Evolutionary conservation across 2,797 vertebrate genomes (phyloP), one percentile per base, ranked within the genome.

Genomic region (Pterois miles): DNA sequence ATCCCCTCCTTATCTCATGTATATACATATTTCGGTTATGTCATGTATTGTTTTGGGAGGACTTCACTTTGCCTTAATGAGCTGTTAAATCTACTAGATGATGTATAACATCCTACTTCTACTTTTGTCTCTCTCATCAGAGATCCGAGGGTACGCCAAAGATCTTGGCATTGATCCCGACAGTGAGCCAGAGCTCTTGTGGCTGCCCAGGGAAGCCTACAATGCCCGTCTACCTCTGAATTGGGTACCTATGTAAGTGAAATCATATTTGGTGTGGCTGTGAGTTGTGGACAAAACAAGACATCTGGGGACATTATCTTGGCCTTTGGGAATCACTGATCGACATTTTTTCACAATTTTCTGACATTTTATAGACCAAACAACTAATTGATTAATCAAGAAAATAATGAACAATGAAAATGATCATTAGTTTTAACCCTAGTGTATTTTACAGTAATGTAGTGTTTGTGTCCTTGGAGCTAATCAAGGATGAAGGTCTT

Each of bases 191-290:
- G 97, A 98, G 76, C 95, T 98, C 78, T 85, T 99, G 85, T 99
- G 97, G 97, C 83, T 99, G 93, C 98, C 98, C 22, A 94, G 90
- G 77, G 97, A 99, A 87, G 97, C 97, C 71, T 96, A 98, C 0
- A 94, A 97, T 31, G 96, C 96, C 10, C 96, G 96, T 0, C 46
- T 99, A 34, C 97, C 98, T 0, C 38, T 91, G 0, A 94, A 96
- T 33, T 99, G 98, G 98, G 98, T 96, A 66, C 95, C 97, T 33
- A 99, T 98, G 98, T 99, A 91, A 96, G 93, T 16, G 23, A 8
- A 69, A 23, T 33, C 4, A 4, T 33, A 9, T 43, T 31, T n/a
- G 29, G 3, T 38, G 8, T 18, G 43, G 18, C n/a, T n/a, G n/a
- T n/a, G n/a, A n/a, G n/a, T n/a, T n/a, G n/a, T n/a, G n/a, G n/a